Evolutionary conservation across 2,797 vertebrate species (phyloP), one percentile per base, ranked within the genome.

Genomic region (Coregonus sp.): DNA sequence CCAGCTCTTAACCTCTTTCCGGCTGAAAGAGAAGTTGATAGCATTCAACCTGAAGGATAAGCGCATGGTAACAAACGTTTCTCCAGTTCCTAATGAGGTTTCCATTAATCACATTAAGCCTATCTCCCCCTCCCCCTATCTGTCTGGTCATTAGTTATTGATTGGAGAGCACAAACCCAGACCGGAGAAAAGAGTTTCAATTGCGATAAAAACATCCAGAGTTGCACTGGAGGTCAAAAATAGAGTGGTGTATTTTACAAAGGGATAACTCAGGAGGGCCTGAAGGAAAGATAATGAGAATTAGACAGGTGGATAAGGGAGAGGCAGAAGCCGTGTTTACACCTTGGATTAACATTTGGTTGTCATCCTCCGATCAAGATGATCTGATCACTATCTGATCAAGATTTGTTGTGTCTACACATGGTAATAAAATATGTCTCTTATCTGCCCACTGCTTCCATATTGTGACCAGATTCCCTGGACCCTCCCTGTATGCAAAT

Each of bases 41-140:
- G 73, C 4, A 5, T 40, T 20, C 31, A 31, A 76, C 61, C 18
- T 51, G 11, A 20, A 68, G 69, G 73, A 37, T 50, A 0, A 0
- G 63, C n/a, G 73, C 76, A 71, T 77, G 88, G 68, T 73, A 40
- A 81, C 85, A 80, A 72, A 78, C 70, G 66, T 88, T 71, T 85
- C 80, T 88, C 80, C 79, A 78, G 73, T 89, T 90, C 35, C 89
- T 85, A 85, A 90, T 84, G 86, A 86, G 83, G 75, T 89, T 89
- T 89, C 82, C 84, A 86, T 91, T 81, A 80, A 86, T 90, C 81
- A 81, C 35, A 70, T 86, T n/a, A 54, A 77, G 77, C 18, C 68
- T 37, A 5, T 86, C 51, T 69, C 29, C 54, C 11, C 11, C 56
- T 11, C 9, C 9, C 4, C n/a, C 7, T 47, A 12, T 47, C 9